Base-by-base conservation (phyloP, 2,113 vertebrate species). In the Phalacrocorax pelagicus region DNA sequence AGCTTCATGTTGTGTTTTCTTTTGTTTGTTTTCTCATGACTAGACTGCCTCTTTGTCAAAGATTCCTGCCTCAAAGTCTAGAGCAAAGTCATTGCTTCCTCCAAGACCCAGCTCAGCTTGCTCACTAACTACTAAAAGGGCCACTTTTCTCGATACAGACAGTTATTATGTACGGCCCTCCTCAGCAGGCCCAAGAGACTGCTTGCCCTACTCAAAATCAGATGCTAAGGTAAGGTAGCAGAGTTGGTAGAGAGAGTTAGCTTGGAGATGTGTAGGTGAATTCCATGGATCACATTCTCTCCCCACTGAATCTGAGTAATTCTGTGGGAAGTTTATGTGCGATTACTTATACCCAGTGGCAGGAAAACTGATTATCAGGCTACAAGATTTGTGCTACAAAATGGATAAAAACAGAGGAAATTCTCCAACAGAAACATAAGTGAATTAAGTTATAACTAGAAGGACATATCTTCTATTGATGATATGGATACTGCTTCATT, bases 41-140 rank as follows among this genome's bases (percentile, higher is more conserved):
- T 98, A 99, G 98, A 98, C 98, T 97, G 97, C 97, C 91, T 98
- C 98, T 97, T 97, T 99, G 97, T 99, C 98, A 99, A 99, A 99
- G 98, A 99, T 99, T 98, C 98, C 98, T 98, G 98, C 98, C 98
- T 99, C 98, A 97, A 99, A 98, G 97, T 98, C 98, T 97, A 98
- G 98, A 98, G 97, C 96, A 97, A 97, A 98, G 93, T 96, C 97
- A 94, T 97, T 98, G 92, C 93, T 97, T 94, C 97, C 97, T 94
- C 97, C 98, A 97, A 97, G 98, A 96, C 97, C 98, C 89, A 95
- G 96, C 97, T 98, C 98, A 95, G 98, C 98, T 96, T 99, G 98
- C 96, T 98, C 98, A 97, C 95, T 98, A 92, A 91, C 63, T 90
- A 87, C 97, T 98, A 97, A 98, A 97, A 98, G 85, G 95, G 97